Evolutionary conservation across 2,888 invertebrate species (phyloP), one percentile per base, ranked within the genome.

Genomic region (Diarsia brunnea): DNA sequence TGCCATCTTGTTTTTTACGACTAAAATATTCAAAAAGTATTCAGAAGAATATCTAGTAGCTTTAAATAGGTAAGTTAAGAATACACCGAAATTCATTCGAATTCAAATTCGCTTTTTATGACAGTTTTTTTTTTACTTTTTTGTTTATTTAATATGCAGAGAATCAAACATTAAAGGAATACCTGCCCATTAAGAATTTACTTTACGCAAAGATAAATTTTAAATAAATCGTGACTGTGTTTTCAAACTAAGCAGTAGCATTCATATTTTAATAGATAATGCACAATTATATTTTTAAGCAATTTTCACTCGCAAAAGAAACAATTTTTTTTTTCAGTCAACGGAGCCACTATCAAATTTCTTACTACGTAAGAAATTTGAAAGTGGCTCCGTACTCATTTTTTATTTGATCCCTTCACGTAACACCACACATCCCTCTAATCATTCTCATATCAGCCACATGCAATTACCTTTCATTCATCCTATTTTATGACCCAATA

Each of bases 91-190:
- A 3, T 27, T 24, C 11, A 60, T 58, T 69, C 21, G 1, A 68
- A 49, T 8, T 53, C 31, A 3, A 64, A 21, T 69, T 69, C 69
- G 7, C 4, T 38, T 64, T 69, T 64, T 27, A 58, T 19, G 45
- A 45, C 16, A 38, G 14, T 47, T 45, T 8, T 66, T 45, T 8
- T 66, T 38, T 49, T 8, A 43, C 43, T 68, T 24, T 38, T 49
- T 51, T 53, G 2, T 63, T 70, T 66, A 14, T 60, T 70, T 70
- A 27, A 47, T 60, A 78, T 45, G 51, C 24, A 69, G 7, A 58
- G 21, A n/a, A 47, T 53, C n/a, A 78, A 75, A 38, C n/a, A 43
- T 66, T 38, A n/a, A 72, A 51, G 45, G 24, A 76, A 67, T 67
- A 55, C 71, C 71, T 64, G 43, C 31, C 21, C 43, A 24, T 60